phyloP scores from a whole-genome alignment of 2,888 invertebrate species.

The Crocallis elinguaria region DNA sequence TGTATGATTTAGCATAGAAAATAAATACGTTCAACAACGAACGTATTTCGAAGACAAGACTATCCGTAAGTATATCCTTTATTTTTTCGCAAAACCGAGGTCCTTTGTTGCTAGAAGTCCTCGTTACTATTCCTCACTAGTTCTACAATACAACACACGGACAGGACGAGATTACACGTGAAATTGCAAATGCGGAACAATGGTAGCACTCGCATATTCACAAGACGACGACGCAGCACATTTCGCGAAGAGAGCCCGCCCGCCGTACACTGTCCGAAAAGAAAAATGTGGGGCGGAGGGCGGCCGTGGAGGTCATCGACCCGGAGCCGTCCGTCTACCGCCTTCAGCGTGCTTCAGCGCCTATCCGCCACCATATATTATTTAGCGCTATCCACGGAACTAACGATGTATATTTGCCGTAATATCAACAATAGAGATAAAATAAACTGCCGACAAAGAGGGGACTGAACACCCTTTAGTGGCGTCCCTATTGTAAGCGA shows the following conservation, averaged over 20 bases:
- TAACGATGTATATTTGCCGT: slow-evolving; percentile 55
- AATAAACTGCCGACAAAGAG: slow-evolving; percentile 33
- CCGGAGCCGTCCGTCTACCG: slow-evolving; percentile 53
- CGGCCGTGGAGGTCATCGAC: slow-evolving; percentile 70
- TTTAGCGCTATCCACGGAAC: slow-evolving; percentile 66
- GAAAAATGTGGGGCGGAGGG: slow-evolving; percentile 77
- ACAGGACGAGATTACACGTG: slow-evolving; percentile 71
- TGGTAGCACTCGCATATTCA: slow-evolving; percentile 72
- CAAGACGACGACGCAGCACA: slow-evolving; percentile 71
- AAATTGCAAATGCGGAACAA: slow-evolving; percentile 77
- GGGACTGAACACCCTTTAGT: no score
- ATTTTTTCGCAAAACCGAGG: slow-evolving; percentile 4
- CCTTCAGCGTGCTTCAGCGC: slow-evolving; percentile 54
- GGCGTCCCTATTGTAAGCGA: slow-evolving; percentile 29
- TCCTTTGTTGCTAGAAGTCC: slow-evolving; percentile 22
- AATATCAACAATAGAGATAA: slow-evolving; percentile 48
- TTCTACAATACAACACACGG: slow-evolving; percentile 41
- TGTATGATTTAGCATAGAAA: no score
- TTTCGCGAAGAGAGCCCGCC: slow-evolving; percentile 60
- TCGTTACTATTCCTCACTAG: slow-evolving; percentile 26
- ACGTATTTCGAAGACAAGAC: neutral
- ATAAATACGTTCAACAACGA: no score
- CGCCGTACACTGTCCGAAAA: slow-evolving; percentile 76
- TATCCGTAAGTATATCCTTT: neutral
- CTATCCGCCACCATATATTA: slow-evolving; percentile 65